Base-by-base conservation (phyloP, 2,113 vertebrate genomes). In the Erpornis zantholeuca region DNA sequence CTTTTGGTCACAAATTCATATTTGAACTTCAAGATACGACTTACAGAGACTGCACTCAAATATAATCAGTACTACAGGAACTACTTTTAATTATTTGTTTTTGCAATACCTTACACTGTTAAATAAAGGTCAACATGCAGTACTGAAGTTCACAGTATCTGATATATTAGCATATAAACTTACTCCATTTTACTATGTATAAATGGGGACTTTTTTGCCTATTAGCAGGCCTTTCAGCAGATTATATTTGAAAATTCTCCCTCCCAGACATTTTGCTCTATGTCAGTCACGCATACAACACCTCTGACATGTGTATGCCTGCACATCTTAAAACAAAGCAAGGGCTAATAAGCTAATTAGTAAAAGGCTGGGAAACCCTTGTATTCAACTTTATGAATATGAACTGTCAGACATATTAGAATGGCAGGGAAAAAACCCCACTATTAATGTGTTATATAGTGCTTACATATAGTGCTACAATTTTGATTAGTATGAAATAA, bases 391-490 rank as follows among this genome's bases (percentile, higher is more conserved):
- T 78, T 15, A 68, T 31, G 11, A 33, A 60, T 4, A 57, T 15
- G 56, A 82, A 68, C 20, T 47, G 12, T n/a, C n/a, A 56, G 11
- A 29, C 4, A 47, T 10, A 17, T 17, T 40, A 33, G 6, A 20
- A 54, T 15, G 33, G 36, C 1, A 17, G 44, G 22, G 13, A 1
- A 27, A 76, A 54, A 40, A 3, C 1, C 10, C 14, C 33, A 4
- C 10, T 57, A 45, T 10, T 70, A 57, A 60, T 29, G 23, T 20
- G 68, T 38, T 75, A 29, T 18, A n/a, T 3, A 47, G 16, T 12
- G 5, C 27, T 63, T 50, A 31, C 25, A 14, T 1, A 61, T 1
- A 29, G 10, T 49, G 35, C 47, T 56, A 15, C 10, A 33, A 19
- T 72, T 80, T 69, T 61, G 49, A 31, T 33, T 56, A 54, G 3